Conservation (phyloP, 2,797 vertebrate species). For the Melopsittacus undulatus region DNA sequence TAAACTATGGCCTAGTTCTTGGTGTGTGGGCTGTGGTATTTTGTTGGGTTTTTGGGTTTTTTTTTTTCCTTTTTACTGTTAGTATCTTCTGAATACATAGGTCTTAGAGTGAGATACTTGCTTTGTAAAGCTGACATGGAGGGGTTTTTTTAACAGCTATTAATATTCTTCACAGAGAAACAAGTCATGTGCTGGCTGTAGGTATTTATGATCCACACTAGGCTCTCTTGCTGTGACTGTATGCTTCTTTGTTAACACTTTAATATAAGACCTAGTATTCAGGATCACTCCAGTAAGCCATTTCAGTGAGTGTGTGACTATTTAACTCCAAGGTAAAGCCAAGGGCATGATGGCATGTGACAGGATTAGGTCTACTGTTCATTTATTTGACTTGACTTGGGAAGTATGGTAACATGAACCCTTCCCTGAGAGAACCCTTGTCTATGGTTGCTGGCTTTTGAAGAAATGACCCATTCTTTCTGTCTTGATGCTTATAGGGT, state of each 20-base stretch:
- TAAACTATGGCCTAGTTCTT: background rate
- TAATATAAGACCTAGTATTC: background rate
- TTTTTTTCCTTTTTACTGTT: background rate
- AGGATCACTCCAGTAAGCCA: background rate
- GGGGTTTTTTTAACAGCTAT: rapidly evolving
- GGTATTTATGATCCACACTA: background rate
- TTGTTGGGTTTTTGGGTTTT: background rate
- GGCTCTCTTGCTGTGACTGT: background rate
- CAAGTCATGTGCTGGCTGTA: background rate
- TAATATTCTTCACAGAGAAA: background rate
- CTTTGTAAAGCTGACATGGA: background rate
- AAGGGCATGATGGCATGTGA: background rate
- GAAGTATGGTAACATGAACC: background rate
- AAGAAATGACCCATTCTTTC: background rate
- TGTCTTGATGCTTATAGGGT: rapidly evolving
- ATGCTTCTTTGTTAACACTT: background rate
- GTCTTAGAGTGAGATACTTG: background rate
- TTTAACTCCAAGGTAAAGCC: background rate
- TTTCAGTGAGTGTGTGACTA: background rate
- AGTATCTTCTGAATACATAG: background rate
- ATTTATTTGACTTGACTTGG: background rate
- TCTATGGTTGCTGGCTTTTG: background rate
- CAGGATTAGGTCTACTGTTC: background rate
- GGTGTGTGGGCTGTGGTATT: background rate
- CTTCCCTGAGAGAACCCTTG: background rate